Evolutionary conservation across 2,797 vertebrate species (phyloP), one percentile per base, ranked within the genome.

Genomic region (Alectoris magna): DNA sequence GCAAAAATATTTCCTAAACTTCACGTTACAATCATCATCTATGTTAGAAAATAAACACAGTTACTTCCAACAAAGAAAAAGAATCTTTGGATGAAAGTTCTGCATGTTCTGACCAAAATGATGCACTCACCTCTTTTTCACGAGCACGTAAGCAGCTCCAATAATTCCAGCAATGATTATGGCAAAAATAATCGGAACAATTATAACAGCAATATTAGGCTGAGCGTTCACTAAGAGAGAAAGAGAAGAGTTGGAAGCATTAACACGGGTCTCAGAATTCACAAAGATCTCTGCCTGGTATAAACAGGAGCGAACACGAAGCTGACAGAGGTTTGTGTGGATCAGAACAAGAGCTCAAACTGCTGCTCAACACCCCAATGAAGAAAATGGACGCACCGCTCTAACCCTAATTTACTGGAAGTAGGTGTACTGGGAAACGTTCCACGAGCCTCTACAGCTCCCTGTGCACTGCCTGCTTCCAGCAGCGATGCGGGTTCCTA

Each of bases 51-150:
- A 80, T 1, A 60, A 75, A 27, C 38, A 75, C 18, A 41, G 22
- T 36, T 39, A 31, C 56, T 85, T 53, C 39, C n/a, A 34, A 41
- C 11, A 51, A 59, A 41, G 4, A 21, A 68, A 55, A 4, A 21
- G 31, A 64, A 39, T 1, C 46, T 83, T 29, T 63, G 66, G 68
- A 46, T 43, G 0, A 1, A 39, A 74, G 29, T 55, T 83, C 73
- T 74, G 46, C 46, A 58, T 18, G 6, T n/a, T 74, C 16, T 77
- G 66, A 14, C 48, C 24, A 23, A 64, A 72, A 77, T 3, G 26
- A 74, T 18, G 38, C 23, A 91, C 98, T 87, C 92, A 99, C 99
- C 98, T 99, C 96, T 99, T 99, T 91, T 98, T 99, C 93, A 99
- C 94, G 53, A 99, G 96, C 7, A 98, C 80, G 23, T 98, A 98